These are phyloP conservation scores for Crotalus viridis DNA, from an alignment of 2,113 vertebrate species.

Conservation along the genomic window DNA sequence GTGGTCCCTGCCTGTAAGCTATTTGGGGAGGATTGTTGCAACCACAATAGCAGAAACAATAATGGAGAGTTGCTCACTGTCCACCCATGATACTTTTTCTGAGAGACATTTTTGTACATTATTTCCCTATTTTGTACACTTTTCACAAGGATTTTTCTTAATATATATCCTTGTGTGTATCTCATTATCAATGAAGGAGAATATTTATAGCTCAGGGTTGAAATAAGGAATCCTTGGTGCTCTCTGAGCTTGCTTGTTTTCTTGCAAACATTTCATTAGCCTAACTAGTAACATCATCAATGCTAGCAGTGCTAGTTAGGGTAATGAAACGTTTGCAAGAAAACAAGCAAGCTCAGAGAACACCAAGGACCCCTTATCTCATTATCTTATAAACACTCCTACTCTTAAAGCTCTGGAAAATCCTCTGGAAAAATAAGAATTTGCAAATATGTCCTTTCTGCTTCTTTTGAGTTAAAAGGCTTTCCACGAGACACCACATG, in stretches of 20 bases:
- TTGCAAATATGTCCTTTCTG: too few species aligned
- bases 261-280: too few species aligned
- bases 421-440: too few species aligned
- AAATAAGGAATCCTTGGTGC: too few species aligned
- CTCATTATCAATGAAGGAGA: not conserved
- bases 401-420: not conserved
- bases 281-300: too few species aligned
- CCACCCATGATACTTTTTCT: not conserved
- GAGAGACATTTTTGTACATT: not conserved
- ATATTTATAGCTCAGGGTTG: too few species aligned
- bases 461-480: too few species aligned
- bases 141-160: not conserved
- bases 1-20: not conserved
- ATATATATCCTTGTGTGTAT: not conserved
- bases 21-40: not conserved
- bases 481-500: too few species aligned
- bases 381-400: not conserved
- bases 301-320: too few species aligned
- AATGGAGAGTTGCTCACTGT: not conserved
- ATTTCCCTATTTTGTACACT: not conserved
- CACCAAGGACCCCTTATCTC: not conserved
- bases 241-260: too few species aligned
- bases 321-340: too few species aligned
- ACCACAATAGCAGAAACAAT: not conserved
- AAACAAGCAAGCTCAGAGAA: too few species aligned